Evolutionary conservation across 1,140 invertebrate species (phyloP).

Genomic region (Dendrolimus punctatus): DNA sequence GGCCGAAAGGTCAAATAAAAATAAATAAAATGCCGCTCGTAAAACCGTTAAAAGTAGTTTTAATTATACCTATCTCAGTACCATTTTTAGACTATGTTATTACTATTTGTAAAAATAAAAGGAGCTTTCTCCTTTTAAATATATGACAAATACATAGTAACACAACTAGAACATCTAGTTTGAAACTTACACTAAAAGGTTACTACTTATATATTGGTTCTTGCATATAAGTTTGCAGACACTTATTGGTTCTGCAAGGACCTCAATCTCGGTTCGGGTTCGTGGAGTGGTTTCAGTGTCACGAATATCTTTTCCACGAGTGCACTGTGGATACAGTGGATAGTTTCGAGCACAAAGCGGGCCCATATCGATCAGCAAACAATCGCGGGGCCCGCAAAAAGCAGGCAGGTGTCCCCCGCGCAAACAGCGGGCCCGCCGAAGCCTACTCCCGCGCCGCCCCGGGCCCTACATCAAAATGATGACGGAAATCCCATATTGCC

Average conservation of each 20-base stretch:
- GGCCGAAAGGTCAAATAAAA: too few relatives aligned
- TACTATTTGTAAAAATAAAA: too few relatives aligned
- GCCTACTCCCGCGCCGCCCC: conserved; percentile 37
- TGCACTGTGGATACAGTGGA: conserved; percentile 27
- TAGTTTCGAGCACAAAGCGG: conserved; percentile 27
- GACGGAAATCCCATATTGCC: conserved; percentile 69
- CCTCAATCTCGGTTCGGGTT: neutral
- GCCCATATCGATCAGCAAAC: conserved; percentile 60
- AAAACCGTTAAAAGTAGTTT: too few relatives aligned
- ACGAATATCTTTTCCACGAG: conserved; percentile 21
- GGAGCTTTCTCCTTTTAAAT: too few relatives aligned
- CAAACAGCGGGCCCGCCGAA: conserved; percentile 18
- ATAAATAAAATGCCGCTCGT: too few relatives aligned
- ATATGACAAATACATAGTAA: too few relatives aligned
- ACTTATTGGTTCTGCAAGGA: conserved; percentile 1
- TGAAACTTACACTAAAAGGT: too few relatives aligned
- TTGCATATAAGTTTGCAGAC: too few relatives aligned
- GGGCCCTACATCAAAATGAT: conserved; percentile 64
- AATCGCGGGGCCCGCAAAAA: conserved; percentile 27
- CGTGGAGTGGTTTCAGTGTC: conserved; percentile 1
- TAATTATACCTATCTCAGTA: too few relatives aligned
- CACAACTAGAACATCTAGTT: too few relatives aligned
- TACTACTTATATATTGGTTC: too few relatives aligned
- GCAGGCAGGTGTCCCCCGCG: conserved; percentile 43
- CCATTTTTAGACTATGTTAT: too few relatives aligned